A percentile compares a stretch with the other conserved stretches of the same genome.
Conservation (phyloP, 2,888 invertebrate species). For the Lasioglossum villosulum region DNA sequence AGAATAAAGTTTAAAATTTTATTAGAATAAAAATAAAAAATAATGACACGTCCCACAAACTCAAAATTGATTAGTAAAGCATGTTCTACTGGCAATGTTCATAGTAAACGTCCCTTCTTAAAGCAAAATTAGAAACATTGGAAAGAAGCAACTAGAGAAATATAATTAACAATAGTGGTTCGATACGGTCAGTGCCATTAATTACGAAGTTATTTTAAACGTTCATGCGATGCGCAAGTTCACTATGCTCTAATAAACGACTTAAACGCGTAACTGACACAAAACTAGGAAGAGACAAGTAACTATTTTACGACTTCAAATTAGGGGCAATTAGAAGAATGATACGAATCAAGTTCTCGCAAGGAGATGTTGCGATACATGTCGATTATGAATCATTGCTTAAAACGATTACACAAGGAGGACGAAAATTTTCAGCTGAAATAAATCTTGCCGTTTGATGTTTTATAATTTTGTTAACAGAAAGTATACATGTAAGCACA, state of each 20-base stretch:
- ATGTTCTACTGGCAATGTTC: not conserved
- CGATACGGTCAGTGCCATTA: slow-evolving; percentile 3
- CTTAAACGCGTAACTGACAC: not conserved
- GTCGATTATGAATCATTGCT: not conserved
- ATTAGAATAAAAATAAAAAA: not conserved
- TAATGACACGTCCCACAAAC: not conserved
- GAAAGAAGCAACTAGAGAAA: not conserved
- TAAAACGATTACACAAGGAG: not conserved
- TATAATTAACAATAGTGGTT: not conserved
- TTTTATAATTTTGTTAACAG: not conserved
- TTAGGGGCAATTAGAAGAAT: slow-evolving; percentile 23
- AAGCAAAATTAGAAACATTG: not conserved
- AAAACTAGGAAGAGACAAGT: not conserved
- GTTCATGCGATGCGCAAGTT: not conserved
- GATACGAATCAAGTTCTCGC: slow-evolving; percentile 7
- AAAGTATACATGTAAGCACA: no score
- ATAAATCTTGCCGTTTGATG: not conserved
- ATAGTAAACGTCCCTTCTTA: not conserved
- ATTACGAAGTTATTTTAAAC: slow-evolving; percentile 2
- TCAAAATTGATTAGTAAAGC: not conserved
- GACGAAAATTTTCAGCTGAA: not conserved
- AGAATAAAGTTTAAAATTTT: no score
- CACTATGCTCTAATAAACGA: not conserved
- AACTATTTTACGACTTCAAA: slow-evolving; percentile 6
- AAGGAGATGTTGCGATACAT: slow-evolving; percentile 6